Conservation (phyloP, 2,888 invertebrate species). For the Dorcus hopei region DNA sequence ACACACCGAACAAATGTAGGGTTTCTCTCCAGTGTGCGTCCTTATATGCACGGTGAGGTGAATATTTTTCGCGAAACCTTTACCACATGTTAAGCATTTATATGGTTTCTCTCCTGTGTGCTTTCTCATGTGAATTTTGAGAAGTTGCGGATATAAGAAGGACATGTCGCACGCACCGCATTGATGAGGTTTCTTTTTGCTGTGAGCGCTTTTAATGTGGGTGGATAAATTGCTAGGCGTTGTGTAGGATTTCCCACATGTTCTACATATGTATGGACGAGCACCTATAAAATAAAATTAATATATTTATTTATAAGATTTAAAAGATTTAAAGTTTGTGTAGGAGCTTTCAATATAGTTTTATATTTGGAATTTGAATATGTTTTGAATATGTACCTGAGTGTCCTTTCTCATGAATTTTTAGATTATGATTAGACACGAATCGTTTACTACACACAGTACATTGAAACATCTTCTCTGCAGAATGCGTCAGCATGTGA, state of each 20-base stretch:
- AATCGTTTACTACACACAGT: constrained; percentile 30
- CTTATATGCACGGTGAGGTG: constrained; percentile 35
- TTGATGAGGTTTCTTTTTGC: constrained; percentile 31
- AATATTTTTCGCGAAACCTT: constrained; percentile 35
- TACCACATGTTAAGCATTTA: constrained; percentile 31
- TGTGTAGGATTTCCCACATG: constrained; percentile 36
- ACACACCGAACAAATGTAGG: constrained; percentile 32
- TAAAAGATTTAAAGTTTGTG: not conserved
- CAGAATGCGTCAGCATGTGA: constrained; percentile 32
- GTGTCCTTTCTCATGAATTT: constrained; percentile 32
- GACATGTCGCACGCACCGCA: constrained; percentile 33
- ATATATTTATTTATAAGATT: not conserved
- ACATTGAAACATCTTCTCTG: constrained; percentile 30
- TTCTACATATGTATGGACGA: constrained; percentile 32
- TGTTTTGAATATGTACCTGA: constrained; percentile 21
- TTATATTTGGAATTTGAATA: too few relatives aligned
- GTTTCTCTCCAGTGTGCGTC: constrained; percentile 35
- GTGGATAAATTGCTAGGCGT: constrained; percentile 35
- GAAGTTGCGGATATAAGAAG: constrained; percentile 34
- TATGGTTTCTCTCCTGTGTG: constrained; percentile 38
- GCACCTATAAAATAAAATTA: constrained; percentile 20
- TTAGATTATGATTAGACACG: constrained; percentile 31
- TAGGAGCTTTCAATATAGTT: not conserved
- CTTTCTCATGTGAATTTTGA: constrained; percentile 35
- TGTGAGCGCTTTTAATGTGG: constrained; percentile 32